Evolutionary conservation across 2,113 vertebrate genomes (phyloP), one percentile per base, ranked within the genome.

Genomic region (Nyctereutes procyonoides): DNA sequence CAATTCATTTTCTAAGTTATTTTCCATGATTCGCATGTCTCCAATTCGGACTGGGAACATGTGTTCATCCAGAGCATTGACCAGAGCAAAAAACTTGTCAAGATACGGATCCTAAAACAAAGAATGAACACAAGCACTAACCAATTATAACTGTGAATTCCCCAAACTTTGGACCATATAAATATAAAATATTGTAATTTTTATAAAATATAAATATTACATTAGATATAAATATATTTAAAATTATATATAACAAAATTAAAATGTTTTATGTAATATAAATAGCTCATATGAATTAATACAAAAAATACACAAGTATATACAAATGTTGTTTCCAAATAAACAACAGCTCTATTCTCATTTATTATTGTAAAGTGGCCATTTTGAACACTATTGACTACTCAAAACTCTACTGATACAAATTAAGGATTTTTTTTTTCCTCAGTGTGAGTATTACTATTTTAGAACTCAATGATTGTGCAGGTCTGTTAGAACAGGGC

Each of bases 1-100:
- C 93, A 99, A 98, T 98, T 99, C 99, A 1, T 99, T 99, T 98
- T 99, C 99, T 98, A 99, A 99, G 98, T 99, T 99, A 98, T 99
- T 99, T 98, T 99, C 99, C 99, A 99, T 99, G 98, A 99, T 99
- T 93, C 99, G 99, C 99, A 99, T 99, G 98, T 99, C 99, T 96
- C 99, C 99, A 98, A 99, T 99, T 96, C 99, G 98, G 81, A 99
- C 99, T 3, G 99, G 99, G 98, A 99, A 99, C 99, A 99, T 99
- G 98, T 99, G 99, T 98, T 99, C 99, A 86, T 99, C 99, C 99
- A 99, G 98, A 71, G 99, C 99, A 89, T 99, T 99, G 69, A 99
- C 99, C 98, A 99, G 98, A 16, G 99, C 99, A 98, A 99, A 99
- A 98, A 99, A 99, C 98, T 99, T 99, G 98, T 99, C 99, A 51